Evolutionary conservation across 2,888 invertebrate species (phyloP), one percentile per base, ranked within the genome.

Genomic region (Stictocephala bisonia): DNA sequence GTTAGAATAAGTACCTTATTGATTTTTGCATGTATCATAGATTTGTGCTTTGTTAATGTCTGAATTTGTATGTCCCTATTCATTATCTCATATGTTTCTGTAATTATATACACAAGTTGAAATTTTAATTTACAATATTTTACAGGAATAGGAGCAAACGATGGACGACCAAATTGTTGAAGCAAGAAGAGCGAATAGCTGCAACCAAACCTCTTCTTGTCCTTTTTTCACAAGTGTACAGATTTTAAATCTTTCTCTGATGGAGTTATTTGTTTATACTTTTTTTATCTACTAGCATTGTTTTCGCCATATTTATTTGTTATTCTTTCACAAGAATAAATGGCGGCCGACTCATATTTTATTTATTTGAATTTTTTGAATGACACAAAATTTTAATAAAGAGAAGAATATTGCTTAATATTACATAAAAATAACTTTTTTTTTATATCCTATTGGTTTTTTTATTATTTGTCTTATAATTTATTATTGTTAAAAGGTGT

Each of bases 251-350:
- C 60, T 35, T n/a, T 40, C 60, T 60, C 40, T 40, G 40, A 35
- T 60, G 31, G 60, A 60, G 60, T 60, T 60, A 60, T 40, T 35
- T n/a, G n/a, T n/a, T n/a, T n/a, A n/a, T n/a, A n/a, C n/a, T n/a
- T n/a, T n/a, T 60, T 60, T 60, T 60, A 35, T 60, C 35, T 60
- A 60, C 60, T 40, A 29, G 31, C 60, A 35, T 40, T 60, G 40
- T 35, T 35, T 60, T 60, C 40, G 40, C 35, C 60, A 13, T 56
- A 56, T 56, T 56, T 27, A 56, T 26, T 56, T 56, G 27, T 29
- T 56, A 56, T 56, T 56, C 56, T 56, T 56, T 56, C 31, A 13
- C 9, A 24, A 29, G 29, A 29, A 56, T 29, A 29, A 29, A 56
- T 18, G 13, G 24, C 1, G 24, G 7, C 29, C 56, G 56, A 29